Evolutionary conservation across 2,888 invertebrate species (phyloP).

Genomic region (Torymus tubicola): DNA sequence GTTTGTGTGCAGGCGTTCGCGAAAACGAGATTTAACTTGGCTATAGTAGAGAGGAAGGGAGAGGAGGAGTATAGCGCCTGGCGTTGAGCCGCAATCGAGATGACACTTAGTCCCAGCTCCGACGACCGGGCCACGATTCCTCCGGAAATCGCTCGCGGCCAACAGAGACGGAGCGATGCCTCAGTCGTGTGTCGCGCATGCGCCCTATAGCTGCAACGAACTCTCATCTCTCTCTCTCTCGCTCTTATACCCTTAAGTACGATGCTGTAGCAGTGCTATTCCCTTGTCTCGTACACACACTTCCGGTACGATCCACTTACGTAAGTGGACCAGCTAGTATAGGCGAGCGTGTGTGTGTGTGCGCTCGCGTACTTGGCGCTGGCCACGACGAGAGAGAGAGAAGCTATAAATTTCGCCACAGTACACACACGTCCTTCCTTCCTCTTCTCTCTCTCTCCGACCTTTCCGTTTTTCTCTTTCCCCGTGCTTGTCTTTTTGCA

Average conservation of each 20-base stretch:
- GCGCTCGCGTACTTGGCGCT: too few relatives aligned
- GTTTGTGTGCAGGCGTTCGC: background rate
- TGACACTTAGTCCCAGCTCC: conserved; percentile 22
- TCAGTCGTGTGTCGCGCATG: conserved; percentile 9
- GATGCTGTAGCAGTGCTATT: conserved; percentile 10
- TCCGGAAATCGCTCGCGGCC: too few relatives aligned
- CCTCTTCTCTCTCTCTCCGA: background rate
- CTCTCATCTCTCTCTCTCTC: background rate
- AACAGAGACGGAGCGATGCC: background rate
- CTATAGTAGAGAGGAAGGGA: background rate
- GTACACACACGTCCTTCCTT: conserved; percentile 10
- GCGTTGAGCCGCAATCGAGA: background rate
- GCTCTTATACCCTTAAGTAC: too few relatives aligned
- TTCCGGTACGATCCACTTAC: conserved; percentile 44
- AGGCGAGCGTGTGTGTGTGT: too few relatives aligned
- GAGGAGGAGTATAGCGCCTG: too few relatives aligned
- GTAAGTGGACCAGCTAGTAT: conserved; percentile 22
- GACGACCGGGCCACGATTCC: too few relatives aligned
- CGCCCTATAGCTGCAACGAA: background rate
- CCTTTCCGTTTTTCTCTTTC: too few relatives aligned
- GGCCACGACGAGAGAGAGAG: background rate
- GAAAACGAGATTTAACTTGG: conserved; percentile 32
- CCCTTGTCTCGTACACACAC: conserved; percentile 28
- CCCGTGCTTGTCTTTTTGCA: too few relatives aligned
- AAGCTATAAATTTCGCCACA: conserved; percentile 25